Evolutionary conservation across 2,888 invertebrate genomes (phyloP), one percentile per base, ranked within the genome.

Genomic region (Myopa testacea): DNA sequence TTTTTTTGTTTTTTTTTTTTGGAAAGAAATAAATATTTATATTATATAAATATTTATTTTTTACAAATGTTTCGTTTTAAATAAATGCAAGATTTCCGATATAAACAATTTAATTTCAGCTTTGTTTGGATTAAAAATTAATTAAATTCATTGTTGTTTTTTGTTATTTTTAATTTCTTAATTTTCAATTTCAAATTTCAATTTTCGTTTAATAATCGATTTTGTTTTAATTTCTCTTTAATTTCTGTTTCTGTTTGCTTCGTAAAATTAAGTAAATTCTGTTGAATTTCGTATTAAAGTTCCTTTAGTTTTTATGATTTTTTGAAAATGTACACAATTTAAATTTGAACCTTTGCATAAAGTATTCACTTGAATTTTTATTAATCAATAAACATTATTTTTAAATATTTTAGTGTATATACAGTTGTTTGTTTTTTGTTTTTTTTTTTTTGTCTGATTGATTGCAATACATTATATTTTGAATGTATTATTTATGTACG

Each of bases 51-150:
- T 26, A 62, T n/a, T 6, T 62, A 5, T 62, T 26, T 62, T 58
- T 26, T 6, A 62, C 10, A 26, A 26, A 26, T 71, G 58, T 2
- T 55, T 37, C 16, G n/a, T 67, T 45, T 38, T 45, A 72, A 72
- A 40, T 63, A 37, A 67, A 26, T 75, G 40, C 52, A 67, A 19
- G 37, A 67, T 68, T 67, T 60, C 62, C 70, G 75, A 71, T 75
- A 71, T 69, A 75, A 72, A 14, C 26, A 37, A 55, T 60, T 73
- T 71, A 50, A 60, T 50, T 77, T 14, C 34, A 12, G 26, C 68
- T 65, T 37, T 68, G 69, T 79, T 34, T 38, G 4, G 16, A 38
- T 40, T 14, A 0, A 26, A 38, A n/a, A 16, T 65, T 34, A 37
- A 19, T 10, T 14, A 26, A 50, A 38, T 7, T 62, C 10, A 14